Conservation (phyloP, 2,888 invertebrate species). For the Alcis repandata region DNA sequence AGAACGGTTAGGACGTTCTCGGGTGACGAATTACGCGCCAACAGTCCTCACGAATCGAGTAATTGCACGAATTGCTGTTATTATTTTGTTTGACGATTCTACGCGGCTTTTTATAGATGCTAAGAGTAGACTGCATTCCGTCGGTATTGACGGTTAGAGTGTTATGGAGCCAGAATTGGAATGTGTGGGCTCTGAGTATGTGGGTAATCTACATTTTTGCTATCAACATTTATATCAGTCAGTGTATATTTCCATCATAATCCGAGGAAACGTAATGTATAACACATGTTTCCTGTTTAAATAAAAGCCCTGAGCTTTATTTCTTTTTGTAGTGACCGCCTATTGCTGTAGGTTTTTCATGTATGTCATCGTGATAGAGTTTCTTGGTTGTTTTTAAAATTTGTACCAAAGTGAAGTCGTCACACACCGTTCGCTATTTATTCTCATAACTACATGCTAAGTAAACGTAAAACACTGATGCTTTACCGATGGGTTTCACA, state of each 20-base stretch:
- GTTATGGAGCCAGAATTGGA: slow-evolving; percentile 43
- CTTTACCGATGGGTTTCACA: neutral
- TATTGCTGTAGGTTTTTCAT: slow-evolving; percentile 58
- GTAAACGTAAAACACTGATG: neutral
- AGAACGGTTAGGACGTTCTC: slow-evolving; percentile 56
- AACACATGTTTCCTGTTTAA: slow-evolving; percentile 52
- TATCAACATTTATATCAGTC: slow-evolving; percentile 37
- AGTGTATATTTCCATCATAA: slow-evolving; percentile 46
- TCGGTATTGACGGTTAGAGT: slow-evolving; percentile 41
- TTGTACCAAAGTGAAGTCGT: too few relatives aligned
- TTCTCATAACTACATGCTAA: too few relatives aligned
- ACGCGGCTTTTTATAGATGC: slow-evolving; percentile 34
- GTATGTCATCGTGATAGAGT: slow-evolving; percentile 52
- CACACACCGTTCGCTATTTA: too few relatives aligned
- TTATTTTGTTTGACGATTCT: slow-evolving; percentile 19
- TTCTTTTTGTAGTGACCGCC: slow-evolving; percentile 56
- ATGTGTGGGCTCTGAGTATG: slow-evolving; percentile 45
- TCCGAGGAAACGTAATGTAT: slow-evolving; percentile 44
- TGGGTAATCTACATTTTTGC: slow-evolving; percentile 45
- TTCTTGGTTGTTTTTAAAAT: neutral
- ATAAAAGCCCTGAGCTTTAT: slow-evolving; percentile 60
- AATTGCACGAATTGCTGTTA: slow-evolving; percentile 24
- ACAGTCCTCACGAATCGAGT: slow-evolving; percentile 34
- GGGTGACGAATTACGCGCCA: slow-evolving; percentile 58
- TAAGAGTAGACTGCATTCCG: slow-evolving; percentile 39